Evolutionary conservation across 2,888 invertebrate species (phyloP).

Genomic region (Psylliodes chrysocephalus): DNA sequence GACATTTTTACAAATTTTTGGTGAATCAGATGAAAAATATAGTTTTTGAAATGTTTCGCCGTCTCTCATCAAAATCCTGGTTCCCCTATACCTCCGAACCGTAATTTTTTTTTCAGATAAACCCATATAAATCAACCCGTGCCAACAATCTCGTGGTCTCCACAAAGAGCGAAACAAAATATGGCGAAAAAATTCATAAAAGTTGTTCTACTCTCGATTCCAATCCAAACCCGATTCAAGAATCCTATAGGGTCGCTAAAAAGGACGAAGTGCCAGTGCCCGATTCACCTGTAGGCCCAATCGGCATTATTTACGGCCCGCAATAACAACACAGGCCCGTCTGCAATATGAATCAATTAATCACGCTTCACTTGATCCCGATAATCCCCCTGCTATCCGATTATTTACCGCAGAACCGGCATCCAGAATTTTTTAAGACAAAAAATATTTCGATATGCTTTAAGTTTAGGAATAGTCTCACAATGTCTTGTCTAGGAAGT

Average conservation of each 20-base stretch:
- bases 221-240: neutral
- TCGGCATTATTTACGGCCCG: conserved; percentile 60
- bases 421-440: too few relatives aligned
- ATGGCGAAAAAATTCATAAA: conserved; percentile 9
- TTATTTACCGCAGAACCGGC: conserved; percentile 47
- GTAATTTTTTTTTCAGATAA: too few relatives aligned
- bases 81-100: too few relatives aligned
- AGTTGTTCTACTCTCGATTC: too few relatives aligned
- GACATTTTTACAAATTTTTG: too few relatives aligned
- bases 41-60: too few relatives aligned
- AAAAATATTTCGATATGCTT: too few relatives aligned
- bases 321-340: conserved; percentile 59
- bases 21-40: too few relatives aligned
- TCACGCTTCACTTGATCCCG: conserved; percentile 62
- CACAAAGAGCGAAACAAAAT: conserved; percentile 5
- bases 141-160: too few relatives aligned
- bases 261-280: conserved; percentile 17
- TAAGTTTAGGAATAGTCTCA: too few relatives aligned
- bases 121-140: conserved; percentile 6
- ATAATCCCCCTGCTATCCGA: conserved; percentile 63
- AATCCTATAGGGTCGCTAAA: neutral
- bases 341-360: conserved; percentile 64
- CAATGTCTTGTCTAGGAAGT: too few relatives aligned
- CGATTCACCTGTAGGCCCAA: conserved; percentile 59
- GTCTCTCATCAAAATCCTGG: too few relatives aligned